These are phyloP conservation scores for Dendrocincla fuliginosa DNA, from an alignment of 2,797 vertebrate species.

Conservation along the genomic window DNA sequence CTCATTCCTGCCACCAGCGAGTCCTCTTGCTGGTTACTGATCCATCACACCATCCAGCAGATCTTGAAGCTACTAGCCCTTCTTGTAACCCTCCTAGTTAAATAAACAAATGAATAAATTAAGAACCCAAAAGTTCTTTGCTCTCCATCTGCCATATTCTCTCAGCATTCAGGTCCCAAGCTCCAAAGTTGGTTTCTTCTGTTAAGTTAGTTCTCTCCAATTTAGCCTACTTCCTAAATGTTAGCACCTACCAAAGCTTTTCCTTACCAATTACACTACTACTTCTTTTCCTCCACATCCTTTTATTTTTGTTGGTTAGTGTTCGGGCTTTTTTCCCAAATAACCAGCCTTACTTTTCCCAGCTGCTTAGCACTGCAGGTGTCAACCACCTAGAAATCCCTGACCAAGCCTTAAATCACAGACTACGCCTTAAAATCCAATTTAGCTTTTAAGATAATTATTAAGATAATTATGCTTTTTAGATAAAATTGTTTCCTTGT, in stretches of 20 bases:
- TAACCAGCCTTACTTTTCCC: background rate
- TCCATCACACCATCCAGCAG: background rate
- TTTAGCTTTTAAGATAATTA: conserved; percentile 2
- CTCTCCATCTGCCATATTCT: background rate
- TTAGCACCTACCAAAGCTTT: background rate
- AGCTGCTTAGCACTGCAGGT: background rate
- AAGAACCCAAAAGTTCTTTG: background rate
- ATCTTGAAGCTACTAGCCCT: background rate
- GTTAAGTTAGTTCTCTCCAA: background rate
- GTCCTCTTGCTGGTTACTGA: background rate
- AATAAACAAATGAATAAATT: background rate
- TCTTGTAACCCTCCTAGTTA: background rate
- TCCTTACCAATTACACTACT: background rate
- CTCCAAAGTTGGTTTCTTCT: background rate
- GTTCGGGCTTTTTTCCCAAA: background rate
- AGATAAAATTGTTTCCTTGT: conserved; percentile 34
- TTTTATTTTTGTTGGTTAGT: background rate
- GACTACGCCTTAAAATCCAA: conserved; percentile 5
- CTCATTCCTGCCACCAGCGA: background rate
- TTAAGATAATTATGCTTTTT: conserved; percentile 23
- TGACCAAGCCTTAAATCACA: background rate
- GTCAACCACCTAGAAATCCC: background rate
- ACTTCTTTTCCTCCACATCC: background rate
- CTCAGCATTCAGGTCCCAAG: background rate
- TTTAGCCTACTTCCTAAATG: background rate